These are phyloP conservation scores for Oreochromis spilurus DNA, from an alignment of 2,113 vertebrate species.

Conservation along the genomic window DNA sequence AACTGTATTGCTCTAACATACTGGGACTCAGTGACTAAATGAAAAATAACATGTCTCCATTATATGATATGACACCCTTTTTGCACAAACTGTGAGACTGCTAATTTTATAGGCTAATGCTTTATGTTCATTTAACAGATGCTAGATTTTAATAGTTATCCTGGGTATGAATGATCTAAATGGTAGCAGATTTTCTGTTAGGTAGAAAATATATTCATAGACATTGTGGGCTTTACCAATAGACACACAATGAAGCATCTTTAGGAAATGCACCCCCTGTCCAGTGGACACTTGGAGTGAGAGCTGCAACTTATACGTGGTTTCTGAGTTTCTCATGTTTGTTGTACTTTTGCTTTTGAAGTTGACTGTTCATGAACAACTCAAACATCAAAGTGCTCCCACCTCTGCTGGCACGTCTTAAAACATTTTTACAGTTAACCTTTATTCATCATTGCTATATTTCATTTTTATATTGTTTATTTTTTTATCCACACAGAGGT, in stretches of 20 bases:
- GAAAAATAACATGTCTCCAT: background rate
- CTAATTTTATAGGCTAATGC: background rate
- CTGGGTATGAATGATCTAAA: background rate
- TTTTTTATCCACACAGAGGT: conserved; percentile 59
- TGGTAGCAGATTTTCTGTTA: background rate
- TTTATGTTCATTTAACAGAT: background rate
- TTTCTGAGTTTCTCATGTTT: background rate
- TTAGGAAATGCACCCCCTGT: background rate
- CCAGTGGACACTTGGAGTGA: background rate
- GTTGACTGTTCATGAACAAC: background rate
- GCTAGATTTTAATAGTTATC: rapidly evolving
- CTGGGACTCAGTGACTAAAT: background rate
- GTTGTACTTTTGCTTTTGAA: background rate
- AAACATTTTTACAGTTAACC: background rate
- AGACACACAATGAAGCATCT: background rate
- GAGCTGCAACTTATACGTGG: background rate
- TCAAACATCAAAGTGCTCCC: background rate
- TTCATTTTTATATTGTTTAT: background rate
- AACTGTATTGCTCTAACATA: background rate
- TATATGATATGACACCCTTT: background rate
- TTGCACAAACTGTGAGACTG: rapidly evolving
- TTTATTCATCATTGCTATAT: rapidly evolving
- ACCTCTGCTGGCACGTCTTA: background rate
- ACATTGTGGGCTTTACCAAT: background rate
- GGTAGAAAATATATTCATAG: background rate